Base-by-base conservation (phyloP, 2,113 vertebrate genomes). In the Dendropsophus ebraccatus region DNA sequence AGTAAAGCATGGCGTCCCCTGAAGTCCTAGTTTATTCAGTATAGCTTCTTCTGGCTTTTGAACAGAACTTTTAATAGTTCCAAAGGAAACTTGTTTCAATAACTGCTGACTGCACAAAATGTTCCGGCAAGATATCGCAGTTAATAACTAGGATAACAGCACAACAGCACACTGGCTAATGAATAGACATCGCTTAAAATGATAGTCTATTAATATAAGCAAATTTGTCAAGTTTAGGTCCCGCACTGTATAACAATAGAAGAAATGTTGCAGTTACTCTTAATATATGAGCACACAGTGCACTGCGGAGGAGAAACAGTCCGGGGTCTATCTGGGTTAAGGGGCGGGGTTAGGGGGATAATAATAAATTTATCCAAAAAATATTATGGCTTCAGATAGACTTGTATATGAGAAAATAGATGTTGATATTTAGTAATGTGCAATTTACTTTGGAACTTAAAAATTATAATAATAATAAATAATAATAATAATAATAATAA, bases 21-120 rank as follows among this genome's bases (percentile, higher is more conserved):
- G n/a, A n/a, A n/a, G n/a, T n/a, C n/a, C n/a, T n/a, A n/a, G n/a
- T n/a, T n/a, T n/a, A n/a, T n/a, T n/a, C n/a, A n/a, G n/a, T n/a
- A n/a, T n/a, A n/a, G n/a, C n/a, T n/a, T n/a, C n/a, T n/a, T n/a
- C n/a, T n/a, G n/a, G n/a, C n/a, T n/a, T n/a, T n/a, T n/a, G n/a
- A n/a, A n/a, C n/a, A 28, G 60, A 30, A 30, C 0, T 65, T 14
- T 65, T 65, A 65, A 65, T 28, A 65, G 28, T 65, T 65, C 37
- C 35, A 73, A 1, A n/a, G 47, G 47, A 75, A 49, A 30, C 6
- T 75, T 25, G n/a, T 47, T 41, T 75, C 45, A 50, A 19, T 28
- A 49, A 75, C 14, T 75, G 73, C 47, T 74, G 28, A 75, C n/a
- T 75, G 73, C 25, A 28, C 45, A 50, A 49, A 50, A 50, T 75